phyloP scores from a whole-genome alignment of 2,888 invertebrate species.

The Cephus pygmeus region DNA sequence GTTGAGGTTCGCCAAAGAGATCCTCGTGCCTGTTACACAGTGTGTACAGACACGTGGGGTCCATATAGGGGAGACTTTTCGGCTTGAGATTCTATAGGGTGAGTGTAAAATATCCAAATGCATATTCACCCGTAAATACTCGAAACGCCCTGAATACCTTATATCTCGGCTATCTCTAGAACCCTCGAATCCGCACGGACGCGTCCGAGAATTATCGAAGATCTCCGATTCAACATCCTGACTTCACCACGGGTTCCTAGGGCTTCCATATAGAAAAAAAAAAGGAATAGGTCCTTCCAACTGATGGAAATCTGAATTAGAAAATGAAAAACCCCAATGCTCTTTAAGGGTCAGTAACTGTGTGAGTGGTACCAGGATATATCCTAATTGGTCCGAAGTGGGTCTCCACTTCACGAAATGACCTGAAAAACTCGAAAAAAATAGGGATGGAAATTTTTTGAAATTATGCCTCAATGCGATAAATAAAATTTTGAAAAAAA shows the following conservation, averaged over 20 bases:
- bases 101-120: constrained; percentile 37
- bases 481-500: not conserved
- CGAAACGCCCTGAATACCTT: constrained; percentile 62
- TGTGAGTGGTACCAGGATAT: not conserved
- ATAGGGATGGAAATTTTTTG: not conserved
- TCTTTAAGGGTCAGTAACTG: not conserved
- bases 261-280: constrained; percentile 2
- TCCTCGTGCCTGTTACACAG: not conserved
- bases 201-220: constrained; percentile 62
- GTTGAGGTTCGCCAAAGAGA: not conserved
- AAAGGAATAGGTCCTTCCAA: constrained; percentile 55
- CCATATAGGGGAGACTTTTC: not conserved
- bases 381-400: not conserved
- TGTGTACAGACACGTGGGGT: not conserved
- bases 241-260: not conserved
- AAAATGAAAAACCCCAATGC: constrained; percentile 4
- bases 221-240: constrained; percentile 22
- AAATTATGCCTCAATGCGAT: not conserved
- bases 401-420: not conserved
- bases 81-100: constrained; percentile 22
- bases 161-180: constrained; percentile 60
- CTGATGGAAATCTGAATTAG: constrained; percentile 55
- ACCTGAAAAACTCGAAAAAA: not conserved
- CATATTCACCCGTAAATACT: constrained; percentile 54
- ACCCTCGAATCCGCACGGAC: constrained; percentile 62